Base-by-base conservation (phyloP, 1,140 invertebrate species). In the Euwallacea similis region DNA sequence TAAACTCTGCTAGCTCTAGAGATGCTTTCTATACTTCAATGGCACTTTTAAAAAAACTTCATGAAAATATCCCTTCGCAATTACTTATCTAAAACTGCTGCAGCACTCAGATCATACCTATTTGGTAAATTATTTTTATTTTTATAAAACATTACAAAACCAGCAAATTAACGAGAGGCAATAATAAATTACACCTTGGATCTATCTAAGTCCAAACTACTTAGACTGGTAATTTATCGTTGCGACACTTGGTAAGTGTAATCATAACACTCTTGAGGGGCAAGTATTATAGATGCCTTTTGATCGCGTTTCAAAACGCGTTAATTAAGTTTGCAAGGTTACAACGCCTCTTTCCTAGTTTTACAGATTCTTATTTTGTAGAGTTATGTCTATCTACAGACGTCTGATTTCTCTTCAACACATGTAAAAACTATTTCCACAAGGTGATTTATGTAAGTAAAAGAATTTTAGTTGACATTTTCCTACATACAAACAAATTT, bases 231-330 rank as follows among this genome's bases (percentile, higher is more conserved):
- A 50, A 50, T 50, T 50, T 50, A 13, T 13, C 2, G 2, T 50
- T 50, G 13, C 46, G 13, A 50, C 46, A 50, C 46, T 13, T 10
- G 46, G 13, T 13, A 50, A 33, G 21, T 33, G 21, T 50, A 50
- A 50, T 7, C 46, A 50, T 33, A 50, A 50, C 46, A 13, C 46
- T 50, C 46, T 50, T 50, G 46, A 33, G 21, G 21, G 21, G 21
- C 21, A 33, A 33, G 46, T 50, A n/a, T n/a, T n/a, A n/a, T n/a
- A 50, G 46, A 50, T 50, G 46, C 46, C 46, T 13, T 50, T 50
- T 50, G 46, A 50, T 4, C 13, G 13, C 46, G 46, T 50, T 50
- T 11, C 46, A 13, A 50, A 50, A 50, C 21, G 21, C 21, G 21
- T 33, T 33, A 33, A 33, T 33, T 33, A 33, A 50, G 6, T 50